phyloP scores from a whole-genome alignment of 2,888 invertebrate species.

The Saturnia pavonia region DNA sequence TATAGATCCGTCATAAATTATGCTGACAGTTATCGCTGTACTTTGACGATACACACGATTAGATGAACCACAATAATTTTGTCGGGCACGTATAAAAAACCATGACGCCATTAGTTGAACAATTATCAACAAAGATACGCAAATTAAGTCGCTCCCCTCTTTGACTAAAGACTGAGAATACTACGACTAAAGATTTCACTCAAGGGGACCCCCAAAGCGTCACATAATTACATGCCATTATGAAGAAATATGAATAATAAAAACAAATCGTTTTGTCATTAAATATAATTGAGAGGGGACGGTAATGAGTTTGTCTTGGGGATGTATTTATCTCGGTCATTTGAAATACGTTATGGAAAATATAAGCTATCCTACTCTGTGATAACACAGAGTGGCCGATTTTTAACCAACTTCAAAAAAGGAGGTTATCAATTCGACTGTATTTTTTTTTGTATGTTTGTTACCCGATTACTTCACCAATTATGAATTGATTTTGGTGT shows the following conservation, averaged over 20 bases:
- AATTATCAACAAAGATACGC: not conserved
- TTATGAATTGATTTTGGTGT: no score
- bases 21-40: not conserved
- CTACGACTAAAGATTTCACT: no score
- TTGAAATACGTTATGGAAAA: not conserved
- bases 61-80: not conserved
- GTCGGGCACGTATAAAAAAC: not conserved
- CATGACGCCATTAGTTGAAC: not conserved
- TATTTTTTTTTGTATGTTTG: no score
- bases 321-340: slow-evolving; percentile 1
- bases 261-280: slow-evolving; percentile 40
- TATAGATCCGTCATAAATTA: not conserved
- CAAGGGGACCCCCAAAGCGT: slow-evolving; percentile 18
- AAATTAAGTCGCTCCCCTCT: not conserved
- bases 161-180: not conserved
- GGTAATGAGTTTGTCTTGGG: slow-evolving; percentile 25
- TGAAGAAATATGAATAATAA: slow-evolving; percentile 37
- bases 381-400: no score
- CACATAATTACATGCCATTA: slow-evolving; percentile 19
- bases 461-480: no score
- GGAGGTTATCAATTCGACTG: no score
- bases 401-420: no score
- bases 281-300: slow-evolving; percentile 39
- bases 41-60: not conserved
- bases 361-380: no score